Conservation (phyloP, 2,888 invertebrate genomes). For the Mythimna impura region DNA sequence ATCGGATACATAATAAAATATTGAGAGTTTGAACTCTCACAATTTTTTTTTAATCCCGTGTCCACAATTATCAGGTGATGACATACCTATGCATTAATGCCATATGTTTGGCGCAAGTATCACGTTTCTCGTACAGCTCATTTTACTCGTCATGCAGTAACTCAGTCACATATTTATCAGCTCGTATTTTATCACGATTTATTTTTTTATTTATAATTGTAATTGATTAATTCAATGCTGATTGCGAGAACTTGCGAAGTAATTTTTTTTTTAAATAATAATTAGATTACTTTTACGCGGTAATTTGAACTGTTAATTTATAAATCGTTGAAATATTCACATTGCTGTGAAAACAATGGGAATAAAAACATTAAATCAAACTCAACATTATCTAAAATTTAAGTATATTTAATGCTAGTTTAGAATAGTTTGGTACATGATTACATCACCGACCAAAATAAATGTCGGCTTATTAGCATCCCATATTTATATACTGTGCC, state of each 20-base stretch:
- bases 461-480: background rate
- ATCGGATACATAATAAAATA: too few species aligned
- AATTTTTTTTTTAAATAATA: background rate
- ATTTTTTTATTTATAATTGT: background rate
- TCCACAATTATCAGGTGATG: too few species aligned
- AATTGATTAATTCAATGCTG: background rate
- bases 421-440: background rate
- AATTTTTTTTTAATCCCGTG: too few species aligned
- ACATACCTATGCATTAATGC: background rate
- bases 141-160: background rate
- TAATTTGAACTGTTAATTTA: background rate
- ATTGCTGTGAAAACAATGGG: background rate
- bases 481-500: background rate
- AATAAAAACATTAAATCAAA: background rate
- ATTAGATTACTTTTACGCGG: background rate
- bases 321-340: background rate
- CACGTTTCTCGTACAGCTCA: background rate
- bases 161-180: background rate
- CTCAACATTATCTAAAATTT: background rate
- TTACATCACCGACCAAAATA: background rate
- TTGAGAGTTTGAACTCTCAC: too few species aligned
- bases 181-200: background rate
- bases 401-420: background rate
- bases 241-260: background rate
- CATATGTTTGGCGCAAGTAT: conserved; percentile 6